phyloP scores from a whole-genome alignment of 2,797 vertebrate species.

The Streptopelia turtur region DNA sequence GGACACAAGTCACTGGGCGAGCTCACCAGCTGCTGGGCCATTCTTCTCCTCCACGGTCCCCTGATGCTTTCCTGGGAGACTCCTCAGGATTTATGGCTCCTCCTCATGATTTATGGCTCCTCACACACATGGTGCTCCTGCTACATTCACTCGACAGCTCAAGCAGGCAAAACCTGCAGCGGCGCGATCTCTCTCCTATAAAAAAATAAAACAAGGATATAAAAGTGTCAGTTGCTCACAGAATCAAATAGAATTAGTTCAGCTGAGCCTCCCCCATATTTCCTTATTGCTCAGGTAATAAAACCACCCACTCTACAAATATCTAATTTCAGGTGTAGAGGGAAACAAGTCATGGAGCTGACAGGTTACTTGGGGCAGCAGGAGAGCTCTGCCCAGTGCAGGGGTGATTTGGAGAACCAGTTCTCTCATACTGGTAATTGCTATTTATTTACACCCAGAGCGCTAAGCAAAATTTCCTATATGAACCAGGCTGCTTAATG shows the following conservation, averaged over 20 bases:
- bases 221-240: background rate
- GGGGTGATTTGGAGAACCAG: too few relatives aligned
- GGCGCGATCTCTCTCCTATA: background rate
- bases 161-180: background rate
- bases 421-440: rapidly evolving
- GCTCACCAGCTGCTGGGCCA: background rate
- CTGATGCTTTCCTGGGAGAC: background rate
- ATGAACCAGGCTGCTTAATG: background rate
- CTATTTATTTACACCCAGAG: background rate
- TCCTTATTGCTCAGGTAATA: background rate
- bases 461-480: background rate
- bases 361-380: rapidly evolving
- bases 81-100: background rate
- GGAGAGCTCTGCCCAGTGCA: background rate
- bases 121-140: background rate
- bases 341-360: background rate
- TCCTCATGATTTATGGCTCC: background rate
- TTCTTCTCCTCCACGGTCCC: background rate
- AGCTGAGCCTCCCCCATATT: background rate
- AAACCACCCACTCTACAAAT: background rate
- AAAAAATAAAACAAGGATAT: background rate
- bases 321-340: background rate
- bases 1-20: background rate
- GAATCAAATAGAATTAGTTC: background rate
- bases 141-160: rapidly evolving